Percentiles rank a stretch among this genome's conserved stretches.
Evolutionary conservation across 2,797 vertebrate genomes (phyloP).

Genomic region (Spea hammondii): DNA sequence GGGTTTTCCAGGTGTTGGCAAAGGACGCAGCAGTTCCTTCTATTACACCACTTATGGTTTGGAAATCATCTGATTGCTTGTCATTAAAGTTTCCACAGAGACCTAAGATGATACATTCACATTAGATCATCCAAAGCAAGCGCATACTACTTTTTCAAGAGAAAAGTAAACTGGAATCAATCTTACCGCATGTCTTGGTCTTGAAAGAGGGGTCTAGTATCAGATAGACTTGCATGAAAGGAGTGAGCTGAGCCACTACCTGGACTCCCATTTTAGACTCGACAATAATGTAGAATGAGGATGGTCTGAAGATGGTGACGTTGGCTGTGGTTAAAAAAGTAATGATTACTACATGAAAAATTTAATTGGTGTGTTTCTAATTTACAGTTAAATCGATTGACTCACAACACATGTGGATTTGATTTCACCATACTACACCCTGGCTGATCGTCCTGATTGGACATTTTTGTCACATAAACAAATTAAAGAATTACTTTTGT

Average conservation of each 20-base stretch:
- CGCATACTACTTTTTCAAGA: background rate
- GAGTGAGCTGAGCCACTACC: conserved; percentile 63
- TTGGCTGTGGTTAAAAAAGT: conserved; percentile 59
- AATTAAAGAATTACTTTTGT: too few relatives aligned
- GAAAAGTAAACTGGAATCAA: background rate
- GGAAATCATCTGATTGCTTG: conserved; percentile 69
- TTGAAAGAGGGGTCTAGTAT: conserved; percentile 59
- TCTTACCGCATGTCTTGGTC: conserved; percentile 69
- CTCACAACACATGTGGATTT: too few relatives aligned
- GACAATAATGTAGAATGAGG: conserved; percentile 66
- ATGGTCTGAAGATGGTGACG: conserved; percentile 67
- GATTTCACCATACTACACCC: too few relatives aligned
- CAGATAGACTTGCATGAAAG: conserved; percentile 68
- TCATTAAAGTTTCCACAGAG: conserved; percentile 73
- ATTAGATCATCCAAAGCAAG: background rate
- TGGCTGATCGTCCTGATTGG: too few relatives aligned
- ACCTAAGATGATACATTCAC: conserved; percentile 51
- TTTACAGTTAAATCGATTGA: too few relatives aligned
- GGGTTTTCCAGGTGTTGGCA: conserved; percentile 67
- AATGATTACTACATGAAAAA: background rate
- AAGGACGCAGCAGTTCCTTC: conserved; percentile 61
- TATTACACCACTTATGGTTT: conserved; percentile 57
- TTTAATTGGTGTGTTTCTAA: background rate
- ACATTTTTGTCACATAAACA: too few relatives aligned
- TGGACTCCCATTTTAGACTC: conserved; percentile 65